Evolutionary conservation across 2,888 invertebrate species (phyloP), one percentile per base, ranked within the genome.

Genomic region (Schizaphis graminum): DNA sequence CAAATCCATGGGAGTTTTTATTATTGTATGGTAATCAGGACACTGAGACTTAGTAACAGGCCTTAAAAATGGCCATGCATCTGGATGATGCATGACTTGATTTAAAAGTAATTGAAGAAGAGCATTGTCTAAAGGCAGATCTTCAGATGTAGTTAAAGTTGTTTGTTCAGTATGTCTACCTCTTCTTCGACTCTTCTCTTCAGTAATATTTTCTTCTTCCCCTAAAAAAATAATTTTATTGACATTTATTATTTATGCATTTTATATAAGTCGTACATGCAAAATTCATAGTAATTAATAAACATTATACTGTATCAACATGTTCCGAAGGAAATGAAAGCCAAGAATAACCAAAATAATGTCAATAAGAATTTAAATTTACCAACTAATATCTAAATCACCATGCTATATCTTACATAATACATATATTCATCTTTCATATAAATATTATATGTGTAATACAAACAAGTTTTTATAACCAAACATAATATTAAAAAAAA

Each of bases 1-100:
- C 96, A 99, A 98, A 96, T 99, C 99, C 99, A 99, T 99, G 13
- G 99, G 99, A 94, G 97, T 96, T 95, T 97, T 97, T 94, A 99
- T 98, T 95, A 99, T 97, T 53, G 97, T 97, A 95, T 98, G 97
- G 96, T 99, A 99, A 96, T 99, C 99, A n/a, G 99, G 99, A 94
- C 98, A 98, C 98, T 98, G 96, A 28, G 95, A 95, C 41, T 94
- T 92, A 90, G 94, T 85, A 88, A 99, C 99, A 13, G 99, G 98
- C 94, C 98, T 97, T 94, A 98, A 96, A 96, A 99, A 99, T 13
- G 99, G 99, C 99, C 99, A 99, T 94, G 98, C 97, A 96, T 98
- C 98, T 95, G 97, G 97, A 96, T 98, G 98, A 95, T 97, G 97
- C 96, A 97, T 97, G 89, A 98, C 97, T 95, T 98, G 98, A 0